Evolutionary conservation across 1,140 invertebrate species (phyloP).

Genomic region (Goniozus legneri): DNA sequence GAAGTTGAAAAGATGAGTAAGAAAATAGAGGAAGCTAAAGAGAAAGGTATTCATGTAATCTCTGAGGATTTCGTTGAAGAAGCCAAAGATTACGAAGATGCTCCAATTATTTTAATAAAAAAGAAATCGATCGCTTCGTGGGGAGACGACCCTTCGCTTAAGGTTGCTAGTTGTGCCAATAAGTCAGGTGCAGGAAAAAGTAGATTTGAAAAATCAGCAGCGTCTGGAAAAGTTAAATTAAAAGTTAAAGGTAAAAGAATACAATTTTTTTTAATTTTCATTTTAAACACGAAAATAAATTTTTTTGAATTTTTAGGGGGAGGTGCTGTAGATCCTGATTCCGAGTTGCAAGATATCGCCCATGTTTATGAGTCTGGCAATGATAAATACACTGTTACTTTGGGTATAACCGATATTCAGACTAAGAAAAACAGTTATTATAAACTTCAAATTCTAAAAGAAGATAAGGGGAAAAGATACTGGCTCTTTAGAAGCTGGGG

Average conservation of each 20-base stretch:
- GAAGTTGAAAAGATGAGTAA: slow-evolving; percentile 68
- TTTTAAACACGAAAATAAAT: background rate
- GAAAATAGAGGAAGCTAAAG: slow-evolving; percentile 67
- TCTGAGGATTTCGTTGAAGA: slow-evolving; percentile 74
- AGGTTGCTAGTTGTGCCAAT: slow-evolving; percentile 47
- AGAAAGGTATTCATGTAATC: slow-evolving; percentile 73
- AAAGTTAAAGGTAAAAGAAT: slow-evolving; percentile 67
- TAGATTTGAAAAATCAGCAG: slow-evolving; percentile 61
- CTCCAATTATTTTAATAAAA: slow-evolving; percentile 63
- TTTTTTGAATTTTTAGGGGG: slow-evolving; percentile 46
- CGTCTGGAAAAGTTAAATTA: slow-evolving; percentile 68
- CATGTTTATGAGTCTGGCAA: slow-evolving; percentile 71
- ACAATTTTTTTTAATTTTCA: background rate
- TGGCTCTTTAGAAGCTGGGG: slow-evolving; percentile 93
- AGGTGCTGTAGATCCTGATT: slow-evolving; percentile 86
- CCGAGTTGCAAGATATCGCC: slow-evolving; percentile 71
- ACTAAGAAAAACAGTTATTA: slow-evolving; percentile 91
- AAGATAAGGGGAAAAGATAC: slow-evolving; percentile 67
- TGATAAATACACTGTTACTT: slow-evolving; percentile 72
- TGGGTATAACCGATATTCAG: slow-evolving; percentile 83
- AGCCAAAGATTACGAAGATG: slow-evolving; percentile 57
- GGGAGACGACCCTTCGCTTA: slow-evolving; percentile 68
- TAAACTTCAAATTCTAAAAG: slow-evolving; percentile 86
- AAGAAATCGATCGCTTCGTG: slow-evolving; percentile 75
- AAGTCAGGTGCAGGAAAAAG: slow-evolving; percentile 54